Percentiles rank a stretch among this genome's conserved stretches.
phyloP scores from a whole-genome alignment of 2,888 invertebrate species.

The Leptura quadrifasciata region DNA sequence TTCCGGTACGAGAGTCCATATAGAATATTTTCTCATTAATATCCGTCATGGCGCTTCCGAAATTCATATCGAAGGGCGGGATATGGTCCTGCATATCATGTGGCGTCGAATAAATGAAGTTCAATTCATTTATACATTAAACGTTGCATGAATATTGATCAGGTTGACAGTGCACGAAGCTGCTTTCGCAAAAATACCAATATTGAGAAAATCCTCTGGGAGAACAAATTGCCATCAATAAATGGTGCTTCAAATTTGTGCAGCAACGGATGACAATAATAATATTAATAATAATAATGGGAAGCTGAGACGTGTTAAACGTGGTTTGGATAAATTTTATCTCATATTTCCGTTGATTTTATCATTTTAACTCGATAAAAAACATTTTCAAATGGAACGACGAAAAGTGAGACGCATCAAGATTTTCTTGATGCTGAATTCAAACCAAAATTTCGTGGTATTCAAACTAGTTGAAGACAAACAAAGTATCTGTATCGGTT shows the following conservation, averaged over 20 bases:
- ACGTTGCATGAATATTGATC: constrained; percentile 64
- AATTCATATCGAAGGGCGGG: constrained; percentile 40
- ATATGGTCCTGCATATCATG: constrained; percentile 44
- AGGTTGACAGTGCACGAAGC: constrained; percentile 51
- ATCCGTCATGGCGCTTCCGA: constrained; percentile 39
- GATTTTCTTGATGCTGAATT: no score
- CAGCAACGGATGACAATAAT: background rate
- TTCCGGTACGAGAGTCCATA: constrained; percentile 32
- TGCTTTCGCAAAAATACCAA: background rate
- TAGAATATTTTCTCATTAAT: constrained; percentile 44
- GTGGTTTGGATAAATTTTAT: background rate
- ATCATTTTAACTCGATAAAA: no score
- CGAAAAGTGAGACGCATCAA: no score
- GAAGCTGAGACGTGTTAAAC: background rate
- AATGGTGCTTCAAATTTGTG: background rate
- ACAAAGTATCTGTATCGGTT: no score
- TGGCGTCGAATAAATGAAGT: constrained; percentile 56
- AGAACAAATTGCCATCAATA: constrained; percentile 7
- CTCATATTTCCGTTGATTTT: background rate
- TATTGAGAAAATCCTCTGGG: constrained; percentile 11
- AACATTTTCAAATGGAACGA: no score
- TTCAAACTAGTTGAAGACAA: no score
- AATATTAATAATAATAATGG: background rate
- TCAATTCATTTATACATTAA: constrained; percentile 60
- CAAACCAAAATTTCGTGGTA: no score